A percentile compares a stretch with the other conserved stretches of the same genome.
Conservation (phyloP, 2,888 invertebrate species). For the Calliopum simillimum region DNA sequence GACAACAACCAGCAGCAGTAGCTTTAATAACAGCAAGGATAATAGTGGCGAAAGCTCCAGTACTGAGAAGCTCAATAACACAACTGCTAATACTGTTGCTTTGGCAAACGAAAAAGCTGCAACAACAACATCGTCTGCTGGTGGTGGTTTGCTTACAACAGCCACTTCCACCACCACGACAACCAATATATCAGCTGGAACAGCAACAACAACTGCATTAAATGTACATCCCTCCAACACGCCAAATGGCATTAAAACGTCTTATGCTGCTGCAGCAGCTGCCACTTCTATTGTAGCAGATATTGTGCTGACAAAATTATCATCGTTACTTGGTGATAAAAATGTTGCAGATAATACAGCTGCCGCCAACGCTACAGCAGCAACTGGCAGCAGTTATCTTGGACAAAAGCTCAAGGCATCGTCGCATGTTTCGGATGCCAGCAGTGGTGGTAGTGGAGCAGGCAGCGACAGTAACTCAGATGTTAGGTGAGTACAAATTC, state of each 20-base stretch:
- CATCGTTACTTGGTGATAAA: not conserved
- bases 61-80: slow-evolving; percentile 33
- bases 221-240: slow-evolving; percentile 47
- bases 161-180: slow-evolving; percentile 25
- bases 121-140: slow-evolving; percentile 34
- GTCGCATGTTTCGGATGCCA: slow-evolving; percentile 51
- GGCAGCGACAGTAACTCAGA: slow-evolving; percentile 59
- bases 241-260: slow-evolving; percentile 49
- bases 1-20: slow-evolving; percentile 26
- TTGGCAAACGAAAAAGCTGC: slow-evolving; percentile 45
- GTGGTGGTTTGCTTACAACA: slow-evolving; percentile 30
- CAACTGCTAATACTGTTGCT: slow-evolving; percentile 23
- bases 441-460: slow-evolving; percentile 58
- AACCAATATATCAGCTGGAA: slow-evolving; percentile 24
- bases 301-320: slow-evolving; percentile 20
- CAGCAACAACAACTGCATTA: slow-evolving; percentile 37
- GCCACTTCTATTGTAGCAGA: slow-evolving; percentile 42
- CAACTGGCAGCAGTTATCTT: slow-evolving; percentile 60
- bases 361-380: slow-evolving; percentile 52
- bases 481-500: slow-evolving; percentile 58
- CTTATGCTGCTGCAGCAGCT: slow-evolving; percentile 48
- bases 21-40: slow-evolving; percentile 16
- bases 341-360: not conserved
- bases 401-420: slow-evolving; percentile 65
- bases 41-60: slow-evolving; percentile 42